These are phyloP conservation scores for Lamellibrachia satsuma DNA, from an alignment of 2,888 invertebrate genomes.

Conservation along the genomic window DNA sequence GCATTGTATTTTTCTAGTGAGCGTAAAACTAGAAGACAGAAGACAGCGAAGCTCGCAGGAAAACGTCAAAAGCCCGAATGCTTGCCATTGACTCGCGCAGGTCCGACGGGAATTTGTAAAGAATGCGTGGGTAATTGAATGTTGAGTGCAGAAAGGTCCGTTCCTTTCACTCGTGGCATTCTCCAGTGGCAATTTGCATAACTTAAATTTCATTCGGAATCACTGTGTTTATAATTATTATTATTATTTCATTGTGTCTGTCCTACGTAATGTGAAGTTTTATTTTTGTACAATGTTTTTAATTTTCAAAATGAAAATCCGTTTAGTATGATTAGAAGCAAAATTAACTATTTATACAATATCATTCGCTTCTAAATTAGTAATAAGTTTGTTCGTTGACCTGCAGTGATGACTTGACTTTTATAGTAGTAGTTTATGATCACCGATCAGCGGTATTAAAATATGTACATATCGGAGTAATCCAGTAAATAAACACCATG, in stretches of 20 bases:
- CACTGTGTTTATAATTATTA: background rate
- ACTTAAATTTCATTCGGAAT: background rate
- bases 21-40: background rate
- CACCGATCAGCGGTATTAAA: background rate
- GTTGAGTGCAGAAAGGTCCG: background rate
- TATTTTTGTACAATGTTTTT: background rate
- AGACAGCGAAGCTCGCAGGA: background rate
- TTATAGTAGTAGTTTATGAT: background rate
- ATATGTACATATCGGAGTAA: background rate
- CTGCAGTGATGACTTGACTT: background rate
- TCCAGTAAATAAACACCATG: conserved; percentile 9
- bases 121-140: background rate
- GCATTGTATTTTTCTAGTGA: background rate
- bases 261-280: background rate
- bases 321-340: background rate
- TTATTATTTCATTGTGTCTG: background rate
- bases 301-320: background rate
- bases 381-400: background rate
- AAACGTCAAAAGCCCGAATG: background rate
- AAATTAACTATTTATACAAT: background rate
- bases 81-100: background rate
- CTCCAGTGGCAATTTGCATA: background rate
- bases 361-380: background rate
- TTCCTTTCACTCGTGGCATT: background rate
- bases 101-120: background rate